These are phyloP conservation scores for Boulengeromyrus knoepffleri DNA, from an alignment of 2,113 vertebrate genomes.

Conservation along the genomic window DNA sequence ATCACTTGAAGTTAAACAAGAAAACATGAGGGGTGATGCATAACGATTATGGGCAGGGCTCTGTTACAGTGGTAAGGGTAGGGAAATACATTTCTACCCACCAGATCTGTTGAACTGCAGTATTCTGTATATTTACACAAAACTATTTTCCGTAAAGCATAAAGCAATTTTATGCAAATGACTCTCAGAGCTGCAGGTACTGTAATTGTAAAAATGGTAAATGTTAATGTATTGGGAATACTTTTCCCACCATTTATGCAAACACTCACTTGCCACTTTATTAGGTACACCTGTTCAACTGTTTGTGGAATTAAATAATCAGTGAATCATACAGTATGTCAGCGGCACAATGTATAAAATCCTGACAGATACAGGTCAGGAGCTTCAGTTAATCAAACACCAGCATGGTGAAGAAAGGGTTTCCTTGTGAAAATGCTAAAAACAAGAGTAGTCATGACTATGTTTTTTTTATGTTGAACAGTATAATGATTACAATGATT, in stretches of 20 bases:
- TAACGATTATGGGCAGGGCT: background rate
- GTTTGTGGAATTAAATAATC: background rate
- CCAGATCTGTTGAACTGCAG: background rate
- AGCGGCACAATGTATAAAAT: background rate
- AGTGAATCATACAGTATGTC: background rate
- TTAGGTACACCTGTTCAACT: background rate
- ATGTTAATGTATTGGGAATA: constrained; percentile 9
- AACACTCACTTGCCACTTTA: background rate
- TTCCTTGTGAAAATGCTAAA: too few relatives aligned
- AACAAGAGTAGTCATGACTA: background rate
- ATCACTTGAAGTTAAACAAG: background rate
- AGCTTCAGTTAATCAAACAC: background rate
- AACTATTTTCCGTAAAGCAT: constrained; percentile 2
- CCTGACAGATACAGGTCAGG: background rate
- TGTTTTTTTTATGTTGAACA: background rate
- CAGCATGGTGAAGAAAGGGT: background rate
- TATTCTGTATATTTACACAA: background rate
- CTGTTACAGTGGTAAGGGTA: background rate
- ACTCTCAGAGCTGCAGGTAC: background rate
- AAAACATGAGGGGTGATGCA: background rate
- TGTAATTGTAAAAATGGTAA: background rate
- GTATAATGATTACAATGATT: background rate
- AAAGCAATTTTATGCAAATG: constrained; percentile 12
- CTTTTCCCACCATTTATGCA: background rate
- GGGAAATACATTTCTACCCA: background rate